Conservation (phyloP, 2,113 vertebrate genomes). For the Catagonus wagneri region DNA sequence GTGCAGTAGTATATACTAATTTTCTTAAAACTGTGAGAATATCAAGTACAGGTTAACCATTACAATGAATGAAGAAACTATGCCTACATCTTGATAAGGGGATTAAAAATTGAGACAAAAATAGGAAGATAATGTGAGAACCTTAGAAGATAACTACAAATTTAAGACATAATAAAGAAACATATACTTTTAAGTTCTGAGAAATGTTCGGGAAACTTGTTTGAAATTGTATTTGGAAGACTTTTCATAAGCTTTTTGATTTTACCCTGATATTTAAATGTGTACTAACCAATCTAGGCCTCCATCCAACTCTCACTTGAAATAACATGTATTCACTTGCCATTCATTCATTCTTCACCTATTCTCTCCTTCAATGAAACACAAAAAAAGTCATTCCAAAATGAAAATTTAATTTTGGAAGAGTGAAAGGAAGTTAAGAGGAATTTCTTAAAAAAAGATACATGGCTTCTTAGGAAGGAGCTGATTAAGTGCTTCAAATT, state of each 20-base stretch:
- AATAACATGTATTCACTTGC: background rate
- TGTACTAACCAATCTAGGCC: background rate
- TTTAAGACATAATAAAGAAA: background rate
- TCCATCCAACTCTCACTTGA: background rate
- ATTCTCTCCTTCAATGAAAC: background rate
- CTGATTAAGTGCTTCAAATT: background rate
- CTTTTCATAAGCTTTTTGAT: background rate
- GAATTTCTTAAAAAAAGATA: constrained; percentile 11
- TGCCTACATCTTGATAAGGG: background rate
- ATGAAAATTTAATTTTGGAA: background rate
- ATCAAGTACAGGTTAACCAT: background rate
- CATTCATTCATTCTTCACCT: background rate
- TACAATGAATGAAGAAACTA: background rate
- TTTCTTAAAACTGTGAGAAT: background rate
- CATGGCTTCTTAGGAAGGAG: background rate
- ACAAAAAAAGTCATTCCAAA: background rate
- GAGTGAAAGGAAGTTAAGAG: background rate
- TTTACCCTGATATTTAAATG: background rate
- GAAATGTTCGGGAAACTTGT: background rate
- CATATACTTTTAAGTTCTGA: background rate
- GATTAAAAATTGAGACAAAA: constrained; percentile 53
- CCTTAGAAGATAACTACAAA: background rate
- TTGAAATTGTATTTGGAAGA: background rate
- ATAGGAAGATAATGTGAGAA: background rate
- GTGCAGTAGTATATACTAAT: background rate